Conservation (phyloP, 2,888 invertebrate species). For the Ischnura elegans region DNA sequence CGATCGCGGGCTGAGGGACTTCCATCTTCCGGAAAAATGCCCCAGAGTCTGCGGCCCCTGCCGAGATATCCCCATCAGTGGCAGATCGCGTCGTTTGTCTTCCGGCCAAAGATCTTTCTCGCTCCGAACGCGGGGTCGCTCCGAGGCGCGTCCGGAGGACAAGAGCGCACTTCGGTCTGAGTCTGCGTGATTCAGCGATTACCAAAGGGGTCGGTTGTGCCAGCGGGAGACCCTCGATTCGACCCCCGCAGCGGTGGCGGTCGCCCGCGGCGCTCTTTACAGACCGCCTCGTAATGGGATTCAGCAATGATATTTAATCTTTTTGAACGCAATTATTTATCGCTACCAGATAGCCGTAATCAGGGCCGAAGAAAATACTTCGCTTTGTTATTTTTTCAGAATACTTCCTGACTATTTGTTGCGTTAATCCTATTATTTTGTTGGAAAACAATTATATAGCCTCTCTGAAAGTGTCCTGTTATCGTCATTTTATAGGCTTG, state of each 20-base stretch:
- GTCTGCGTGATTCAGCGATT: neutral
- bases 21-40: neutral
- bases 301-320: conserved; percentile 1
- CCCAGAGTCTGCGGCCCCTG: neutral
- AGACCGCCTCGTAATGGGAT: neutral
- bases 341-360: neutral
- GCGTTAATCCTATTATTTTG: too few species aligned
- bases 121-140: neutral
- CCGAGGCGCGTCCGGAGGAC: neutral
- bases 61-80: neutral
- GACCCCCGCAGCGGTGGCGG: neutral
- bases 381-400: too few species aligned
- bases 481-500: too few species aligned
- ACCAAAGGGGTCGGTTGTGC: neutral
- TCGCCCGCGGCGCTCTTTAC: neutral
- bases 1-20: too few species aligned
- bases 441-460: too few species aligned
- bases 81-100: neutral
- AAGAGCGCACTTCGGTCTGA: neutral
- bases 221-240: neutral
- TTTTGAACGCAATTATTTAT: neutral
- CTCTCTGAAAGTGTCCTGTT: too few species aligned
- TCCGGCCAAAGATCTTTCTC: neutral
- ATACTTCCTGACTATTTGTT: too few species aligned
- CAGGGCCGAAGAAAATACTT: too few species aligned